These are phyloP conservation scores for Drosophila nebulosa DNA, from an alignment of 1,140 invertebrate species.

Conservation along the genomic window DNA sequence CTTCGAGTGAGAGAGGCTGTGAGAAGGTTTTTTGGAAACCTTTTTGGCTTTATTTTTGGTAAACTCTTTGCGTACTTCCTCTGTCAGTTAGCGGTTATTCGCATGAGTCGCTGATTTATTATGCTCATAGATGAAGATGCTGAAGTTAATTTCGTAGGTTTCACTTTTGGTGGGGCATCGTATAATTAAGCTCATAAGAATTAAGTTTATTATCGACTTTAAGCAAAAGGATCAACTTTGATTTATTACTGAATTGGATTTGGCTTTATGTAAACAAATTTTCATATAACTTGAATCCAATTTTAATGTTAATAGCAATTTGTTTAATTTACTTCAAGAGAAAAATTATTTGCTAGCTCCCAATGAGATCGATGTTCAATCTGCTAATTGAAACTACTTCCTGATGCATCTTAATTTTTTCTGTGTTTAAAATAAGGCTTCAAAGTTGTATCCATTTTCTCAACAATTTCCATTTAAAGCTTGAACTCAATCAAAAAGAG, in stretches of 20 bases:
- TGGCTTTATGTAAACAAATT: background rate
- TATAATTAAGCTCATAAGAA: constrained; percentile 20
- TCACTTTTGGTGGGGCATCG: background rate
- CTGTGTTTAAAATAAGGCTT: too few relatives aligned
- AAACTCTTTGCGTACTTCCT: constrained; percentile 40
- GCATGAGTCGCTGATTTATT: constrained; percentile 8
- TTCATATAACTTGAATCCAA: background rate
- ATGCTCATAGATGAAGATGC: background rate
- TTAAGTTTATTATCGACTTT: constrained; percentile 2
- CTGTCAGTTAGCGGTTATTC: constrained; percentile 4
- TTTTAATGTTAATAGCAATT: too few relatives aligned
- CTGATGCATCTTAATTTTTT: too few relatives aligned
- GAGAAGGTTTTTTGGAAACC: constrained; percentile 45
- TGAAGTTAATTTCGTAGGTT: constrained; percentile 4
- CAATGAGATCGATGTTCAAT: too few relatives aligned
- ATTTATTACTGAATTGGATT: background rate
- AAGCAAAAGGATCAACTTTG: background rate
- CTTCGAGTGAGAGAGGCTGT: constrained; percentile 32
- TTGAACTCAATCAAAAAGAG: too few relatives aligned
- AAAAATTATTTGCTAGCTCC: too few relatives aligned
- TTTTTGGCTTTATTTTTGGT: constrained; percentile 36
- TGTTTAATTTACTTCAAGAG: too few relatives aligned
- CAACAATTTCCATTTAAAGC: too few relatives aligned
- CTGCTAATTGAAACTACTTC: too few relatives aligned
- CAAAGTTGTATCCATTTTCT: too few relatives aligned